Base-by-base conservation (phyloP, 2,888 invertebrate genomes). In the Archips crataeganus region DNA sequence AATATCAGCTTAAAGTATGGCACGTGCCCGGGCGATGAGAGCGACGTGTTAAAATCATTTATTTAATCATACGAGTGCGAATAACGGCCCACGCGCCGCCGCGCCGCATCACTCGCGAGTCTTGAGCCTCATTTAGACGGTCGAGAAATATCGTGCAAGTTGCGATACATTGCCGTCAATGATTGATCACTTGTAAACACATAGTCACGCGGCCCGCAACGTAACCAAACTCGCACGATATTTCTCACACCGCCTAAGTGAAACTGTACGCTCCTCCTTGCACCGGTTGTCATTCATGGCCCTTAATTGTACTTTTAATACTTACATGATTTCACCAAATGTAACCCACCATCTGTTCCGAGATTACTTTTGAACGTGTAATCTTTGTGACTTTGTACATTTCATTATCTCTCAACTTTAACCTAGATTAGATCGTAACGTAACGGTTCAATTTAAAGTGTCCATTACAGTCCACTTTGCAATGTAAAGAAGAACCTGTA, bases 401-500 rank as follows among this genome's bases (percentile, higher is more conserved):
- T 65, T 67, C 34, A 13, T 65, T 45, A 68, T 73, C 80, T 84
- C 79, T 85, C 82, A 81, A 79, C 82, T 75, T 77, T 76, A 75
- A 75, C 77, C 79, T 73, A 80, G 79, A 82, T 82, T 84, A 82
- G 81, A 82, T 77, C 79, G 81, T 77, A 83, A 82, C 80, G 77
- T 74, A 74, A 70, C 65, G 54, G 80, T 82, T 80, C 82, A 81
- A 81, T 79, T 80, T 80, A 83, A 75, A 82, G 81, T 85, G 83
- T 83, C 78, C 80, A 82, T 84, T 87, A 57, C 57, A 32, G 57
- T 57, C 57, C 81, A 79, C 85, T 84, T 82, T 76, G 83, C 82
- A 81, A 85, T 83, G 83, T 82, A 82, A 83, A 84, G 77, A 84
- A 80, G 82, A 82, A 83, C 80, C 80, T 80, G 84, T 87, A 88